Base-by-base conservation (phyloP, 2,888 invertebrate species). In the Sesia apiformis region DNA sequence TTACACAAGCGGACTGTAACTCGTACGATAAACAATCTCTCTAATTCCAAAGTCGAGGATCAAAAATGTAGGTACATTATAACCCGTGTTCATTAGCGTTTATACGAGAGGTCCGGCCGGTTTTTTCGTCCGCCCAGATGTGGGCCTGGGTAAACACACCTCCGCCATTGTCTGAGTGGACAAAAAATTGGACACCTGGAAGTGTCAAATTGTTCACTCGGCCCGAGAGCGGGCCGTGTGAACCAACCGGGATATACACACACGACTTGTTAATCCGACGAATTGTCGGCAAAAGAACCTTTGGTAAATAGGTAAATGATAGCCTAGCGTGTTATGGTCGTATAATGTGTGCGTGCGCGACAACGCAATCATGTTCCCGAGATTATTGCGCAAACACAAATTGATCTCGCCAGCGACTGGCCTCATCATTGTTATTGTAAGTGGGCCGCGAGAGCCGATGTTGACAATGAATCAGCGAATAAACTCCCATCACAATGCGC, bases 111-210 rank as follows among this genome's bases (percentile, higher is more conserved):
- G 87, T 87, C 84, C 86, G 84, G 81, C 78, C 69, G 68, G 80
- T 83, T 85, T 86, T 83, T 85, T 80, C 73, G 64, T 78, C 77
- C 74, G 81, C 76, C 87, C 89, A 89, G 88, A 88, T 89, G 89
- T 84, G 81, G 80, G 77, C 78, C 74, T 80, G 78, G 75, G 80
- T 72, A 88, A 85, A 83, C 77, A 81, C 66, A 62, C 67, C 76
- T 70, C 74, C 66, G 64, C 78, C 72, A 79, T 86, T 84, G 85
- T 84, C 72, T 72, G 76, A 63, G 63, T 58, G 64, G 62, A 76
- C 80, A 87, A 89, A 89, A 89, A 89, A 84, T 76, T 66, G 79
- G 78, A 87, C 88, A 89, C 88, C 89, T 89, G 88, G 87, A 88
- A 78, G 88, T 89, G 88, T 88, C 87, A 88, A 87, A 88, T 81